These are phyloP conservation scores for Meloidogyne hapla DNA, from an alignment of 1,140 invertebrate species.

Conservation along the genomic window DNA sequence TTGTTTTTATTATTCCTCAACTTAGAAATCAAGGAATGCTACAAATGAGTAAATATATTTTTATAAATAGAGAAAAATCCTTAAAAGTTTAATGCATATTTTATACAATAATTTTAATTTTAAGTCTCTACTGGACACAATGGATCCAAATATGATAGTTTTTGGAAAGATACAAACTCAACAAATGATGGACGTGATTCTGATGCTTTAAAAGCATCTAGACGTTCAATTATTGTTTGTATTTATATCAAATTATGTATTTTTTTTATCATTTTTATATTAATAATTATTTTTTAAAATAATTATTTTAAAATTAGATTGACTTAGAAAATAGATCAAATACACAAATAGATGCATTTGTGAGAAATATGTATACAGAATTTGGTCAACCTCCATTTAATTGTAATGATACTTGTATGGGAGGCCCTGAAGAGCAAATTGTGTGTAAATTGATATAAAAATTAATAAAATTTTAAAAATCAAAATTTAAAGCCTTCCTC, in stretches of 20 bases:
- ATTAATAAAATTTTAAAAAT: no score
- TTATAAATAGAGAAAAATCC: background rate
- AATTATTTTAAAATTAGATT: slow-evolving; percentile 23
- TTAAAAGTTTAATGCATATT: background rate
- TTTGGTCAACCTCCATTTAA: slow-evolving; percentile 37
- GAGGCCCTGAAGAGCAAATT: slow-evolving; percentile 17
- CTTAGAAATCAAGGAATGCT: slow-evolving; percentile 45
- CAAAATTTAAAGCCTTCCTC: slow-evolving; percentile 29
- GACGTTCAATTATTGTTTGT: slow-evolving; percentile 32
- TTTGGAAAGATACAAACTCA: slow-evolving; percentile 36
- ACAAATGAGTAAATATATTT: slow-evolving; percentile 30
- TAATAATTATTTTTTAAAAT: background rate
- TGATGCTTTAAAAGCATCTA: slow-evolving; percentile 29
- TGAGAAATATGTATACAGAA: slow-evolving; percentile 11
- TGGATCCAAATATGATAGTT: slow-evolving; percentile 19
- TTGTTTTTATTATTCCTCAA: slow-evolving; percentile 39
- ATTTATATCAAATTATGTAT: no score
- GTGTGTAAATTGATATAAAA: background rate
- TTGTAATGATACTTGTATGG: slow-evolving; percentile 38
- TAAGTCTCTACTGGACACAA: slow-evolving; percentile 1
- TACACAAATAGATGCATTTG: slow-evolving; percentile 28
- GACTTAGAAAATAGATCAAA: slow-evolving; percentile 26
- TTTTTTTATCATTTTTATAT: no score
- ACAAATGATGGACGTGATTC: slow-evolving; percentile 38
- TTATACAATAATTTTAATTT: background rate